These are phyloP conservation scores for Brevipalpus yothersi DNA, from an alignment of 1,140 invertebrate species.

Conservation along the genomic window DNA sequence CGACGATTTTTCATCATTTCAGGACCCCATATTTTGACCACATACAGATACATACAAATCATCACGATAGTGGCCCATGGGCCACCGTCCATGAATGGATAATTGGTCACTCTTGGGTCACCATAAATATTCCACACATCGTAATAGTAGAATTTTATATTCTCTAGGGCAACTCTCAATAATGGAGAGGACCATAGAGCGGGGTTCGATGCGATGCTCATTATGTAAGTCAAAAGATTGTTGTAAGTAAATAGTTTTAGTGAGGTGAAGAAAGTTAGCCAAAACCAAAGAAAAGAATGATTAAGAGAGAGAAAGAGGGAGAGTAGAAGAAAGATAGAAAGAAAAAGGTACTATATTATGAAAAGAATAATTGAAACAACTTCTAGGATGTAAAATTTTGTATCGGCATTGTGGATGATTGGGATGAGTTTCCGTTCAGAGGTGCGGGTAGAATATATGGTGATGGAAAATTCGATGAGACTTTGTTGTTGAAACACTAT, in stretches of 20 bases:
- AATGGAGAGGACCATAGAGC: background rate
- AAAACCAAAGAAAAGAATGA: background rate
- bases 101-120: constrained; percentile 5
- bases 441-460: too few relatives aligned
- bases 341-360: background rate
- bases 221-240: background rate
- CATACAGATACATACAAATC: constrained; percentile 3
- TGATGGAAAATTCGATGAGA: too few relatives aligned
- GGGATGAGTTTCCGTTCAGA: too few relatives aligned
- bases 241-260: background rate
- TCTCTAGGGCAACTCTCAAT: background rate
- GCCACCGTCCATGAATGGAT: constrained; percentile 8
- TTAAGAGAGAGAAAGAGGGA: background rate
- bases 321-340: background rate
- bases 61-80: constrained; percentile 6
- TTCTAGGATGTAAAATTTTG: too few relatives aligned
- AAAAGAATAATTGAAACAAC: too few relatives aligned
- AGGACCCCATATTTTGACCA: constrained; percentile 10
- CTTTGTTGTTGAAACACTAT: too few relatives aligned
- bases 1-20: constrained; percentile 11
- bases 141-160: constrained; percentile 3
- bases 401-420: too few relatives aligned
- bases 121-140: constrained; percentile 9
- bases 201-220: background rate
- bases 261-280: background rate